Conservation (phyloP, 2,888 invertebrate species). For the Erebia palarica region DNA sequence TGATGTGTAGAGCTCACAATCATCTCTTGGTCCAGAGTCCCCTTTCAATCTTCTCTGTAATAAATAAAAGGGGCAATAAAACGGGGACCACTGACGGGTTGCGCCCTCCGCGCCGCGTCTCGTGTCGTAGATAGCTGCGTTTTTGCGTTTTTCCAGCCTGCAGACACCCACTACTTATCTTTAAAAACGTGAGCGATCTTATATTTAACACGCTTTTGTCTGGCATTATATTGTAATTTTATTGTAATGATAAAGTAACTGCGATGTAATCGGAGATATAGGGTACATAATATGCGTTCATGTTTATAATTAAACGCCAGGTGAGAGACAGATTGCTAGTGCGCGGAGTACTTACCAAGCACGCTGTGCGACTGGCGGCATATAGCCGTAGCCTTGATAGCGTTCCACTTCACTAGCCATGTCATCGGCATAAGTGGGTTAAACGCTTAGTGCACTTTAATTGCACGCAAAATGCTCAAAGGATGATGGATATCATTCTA, state of each 20-base stretch:
- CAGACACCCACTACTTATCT: too few relatives aligned
- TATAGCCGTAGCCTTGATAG: conserved; percentile 32
- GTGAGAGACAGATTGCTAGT: conserved; percentile 44
- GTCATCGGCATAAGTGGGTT: conserved; percentile 36
- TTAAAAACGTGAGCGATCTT: too few relatives aligned
- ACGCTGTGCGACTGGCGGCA: conserved; percentile 18
- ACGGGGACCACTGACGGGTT: conserved; percentile 53
- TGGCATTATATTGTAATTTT: too few relatives aligned
- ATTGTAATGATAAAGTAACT: too few relatives aligned
- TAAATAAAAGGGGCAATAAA: conserved; percentile 81
- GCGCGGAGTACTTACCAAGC: conserved; percentile 26
- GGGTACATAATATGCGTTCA: conserved; percentile 23
- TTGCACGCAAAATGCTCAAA: conserved; percentile 19
- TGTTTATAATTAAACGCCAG: conserved; percentile 37
- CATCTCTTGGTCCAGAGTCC: conserved; percentile 68
- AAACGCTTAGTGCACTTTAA: conserved; percentile 26
- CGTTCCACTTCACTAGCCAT: conserved; percentile 35
- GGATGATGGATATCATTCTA: conserved; percentile 22
- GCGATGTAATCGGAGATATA: conserved; percentile 31
- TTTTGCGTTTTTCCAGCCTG: conserved; percentile 49
- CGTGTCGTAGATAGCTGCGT: conserved; percentile 48
- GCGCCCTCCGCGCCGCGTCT: conserved; percentile 26
- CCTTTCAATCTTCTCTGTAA: conserved; percentile 80
- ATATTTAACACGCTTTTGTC: too few relatives aligned
- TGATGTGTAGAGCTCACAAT: conserved; percentile 57